Evolutionary conservation across 1,140 invertebrate genomes (phyloP), one percentile per base, ranked within the genome.

Genomic region (Apis florea): DNA sequence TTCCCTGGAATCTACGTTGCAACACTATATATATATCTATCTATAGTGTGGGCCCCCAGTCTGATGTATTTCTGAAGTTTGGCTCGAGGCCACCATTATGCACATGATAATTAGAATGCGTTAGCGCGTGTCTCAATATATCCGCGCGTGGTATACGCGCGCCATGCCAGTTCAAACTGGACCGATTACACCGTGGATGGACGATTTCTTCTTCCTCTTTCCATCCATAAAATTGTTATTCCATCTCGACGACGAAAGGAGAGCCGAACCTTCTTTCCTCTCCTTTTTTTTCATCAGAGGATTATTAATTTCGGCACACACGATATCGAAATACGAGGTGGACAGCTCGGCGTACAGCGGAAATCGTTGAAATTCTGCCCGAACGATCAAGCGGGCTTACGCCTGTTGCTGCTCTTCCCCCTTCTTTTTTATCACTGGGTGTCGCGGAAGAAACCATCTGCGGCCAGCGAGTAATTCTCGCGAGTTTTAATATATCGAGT

Each of bases 101-200:
- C 92, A 92, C 91, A 93, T 93, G 92, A 93, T 93, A 93, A 94
- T 94, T 94, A 94, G 93, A 94, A 93, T 93, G 91, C 92, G 92
- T 94, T 93, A 91, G 92, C 92, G 92, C 92, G 93, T 93, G 92
- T 93, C 92, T 93, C 92, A 93, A 93, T 93, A 93, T 93, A 93
- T 93, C 91, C 89, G 89, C 89, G 90, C 89, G 88, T 90, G 61
- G n/a, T n/a, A n/a, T n/a, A n/a, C n/a, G n/a, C n/a, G n/a, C n/a
- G n/a, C n/a, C n/a, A n/a, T n/a, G n/a, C n/a, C n/a, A n/a, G n/a
- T n/a, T n/a, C n/a, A n/a, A n/a, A n/a, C n/a, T n/a, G n/a, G n/a
- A n/a, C n/a, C n/a, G n/a, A n/a, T n/a, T n/a, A n/a, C n/a, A n/a
- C n/a, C n/a, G n/a, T n/a, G n/a, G n/a, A n/a, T n/a, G n/a, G n/a